These are phyloP conservation scores for Creontiades dilutus DNA, from an alignment of 2,888 invertebrate genomes.

Conservation along the genomic window DNA sequence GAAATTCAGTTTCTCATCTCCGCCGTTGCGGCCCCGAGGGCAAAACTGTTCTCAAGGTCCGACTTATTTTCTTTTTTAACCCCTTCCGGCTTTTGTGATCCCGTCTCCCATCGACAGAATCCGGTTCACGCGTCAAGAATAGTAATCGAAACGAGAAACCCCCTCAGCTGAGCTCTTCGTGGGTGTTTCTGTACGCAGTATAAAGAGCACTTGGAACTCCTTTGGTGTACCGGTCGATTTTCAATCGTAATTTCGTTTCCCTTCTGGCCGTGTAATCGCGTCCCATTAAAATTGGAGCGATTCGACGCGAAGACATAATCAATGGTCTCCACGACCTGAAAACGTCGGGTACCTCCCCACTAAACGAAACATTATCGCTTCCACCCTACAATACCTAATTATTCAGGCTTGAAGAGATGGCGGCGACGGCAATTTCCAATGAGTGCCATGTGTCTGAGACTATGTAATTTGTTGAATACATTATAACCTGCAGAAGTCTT, in stretches of 20 bases:
- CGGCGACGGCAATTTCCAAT: neutral
- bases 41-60: neutral
- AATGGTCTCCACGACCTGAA: neutral
- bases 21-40: neutral
- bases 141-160: neutral
- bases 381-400: neutral
- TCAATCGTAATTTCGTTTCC: neutral
- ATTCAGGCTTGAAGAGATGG: neutral
- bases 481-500: neutral
- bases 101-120: neutral
- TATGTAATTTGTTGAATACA: slow-evolving; percentile 9
- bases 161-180: neutral
- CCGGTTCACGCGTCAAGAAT: neutral
- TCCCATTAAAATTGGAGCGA: neutral
- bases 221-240: neutral
- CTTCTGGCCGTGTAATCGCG: neutral
- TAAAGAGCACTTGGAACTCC: neutral
- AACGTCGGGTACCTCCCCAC: neutral
- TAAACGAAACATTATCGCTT: slow-evolving; percentile 20
- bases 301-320: neutral
- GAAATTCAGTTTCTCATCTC: neutral
- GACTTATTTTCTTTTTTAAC: neutral
- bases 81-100: neutral
- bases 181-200: neutral
- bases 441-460: neutral